Evolutionary conservation across 2,888 invertebrate species (phyloP).

Genomic region (Lapara coniferarum): DNA sequence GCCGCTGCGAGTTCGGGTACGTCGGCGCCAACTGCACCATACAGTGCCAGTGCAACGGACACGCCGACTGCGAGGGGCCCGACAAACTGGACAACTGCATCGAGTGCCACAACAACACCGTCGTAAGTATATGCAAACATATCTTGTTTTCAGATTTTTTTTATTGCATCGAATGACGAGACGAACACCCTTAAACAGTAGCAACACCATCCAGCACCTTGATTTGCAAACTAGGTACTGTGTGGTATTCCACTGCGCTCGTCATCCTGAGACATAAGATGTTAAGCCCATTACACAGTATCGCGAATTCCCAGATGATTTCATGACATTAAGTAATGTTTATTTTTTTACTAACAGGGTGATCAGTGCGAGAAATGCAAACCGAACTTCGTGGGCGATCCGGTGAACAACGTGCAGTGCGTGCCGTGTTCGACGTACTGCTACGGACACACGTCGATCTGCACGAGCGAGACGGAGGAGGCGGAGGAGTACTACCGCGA

Average conservation of each 20-base stretch:
- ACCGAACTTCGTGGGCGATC: constrained; percentile 96
- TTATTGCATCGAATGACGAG: no score
- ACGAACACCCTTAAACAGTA: no score
- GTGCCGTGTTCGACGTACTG: constrained; percentile 95
- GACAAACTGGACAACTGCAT: constrained; percentile 92
- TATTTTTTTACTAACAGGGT: constrained; percentile 81
- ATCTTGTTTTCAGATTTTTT: no score
- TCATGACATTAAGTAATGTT: background rate
- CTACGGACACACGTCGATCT: constrained; percentile 93
- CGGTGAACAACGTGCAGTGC: constrained; percentile 93
- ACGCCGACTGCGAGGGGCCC: constrained; percentile 95
- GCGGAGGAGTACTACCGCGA: constrained; percentile 86
- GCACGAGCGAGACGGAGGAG: constrained; percentile 86
- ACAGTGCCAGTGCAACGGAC: constrained; percentile 97
- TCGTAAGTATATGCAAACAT: constrained; percentile 80
- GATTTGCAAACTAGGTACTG: no score
- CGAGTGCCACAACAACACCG: constrained; percentile 95
- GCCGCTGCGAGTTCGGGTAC: constrained; percentile 96
- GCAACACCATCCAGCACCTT: no score
- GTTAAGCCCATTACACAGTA: no score
- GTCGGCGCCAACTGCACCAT: constrained; percentile 97
- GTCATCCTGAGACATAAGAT: no score
- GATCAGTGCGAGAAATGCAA: constrained; percentile 95
- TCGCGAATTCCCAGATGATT: background rate
- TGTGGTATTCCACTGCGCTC: no score